Base-by-base conservation (phyloP, 2,888 invertebrate genomes). In the Argyresthia albistria region DNA sequence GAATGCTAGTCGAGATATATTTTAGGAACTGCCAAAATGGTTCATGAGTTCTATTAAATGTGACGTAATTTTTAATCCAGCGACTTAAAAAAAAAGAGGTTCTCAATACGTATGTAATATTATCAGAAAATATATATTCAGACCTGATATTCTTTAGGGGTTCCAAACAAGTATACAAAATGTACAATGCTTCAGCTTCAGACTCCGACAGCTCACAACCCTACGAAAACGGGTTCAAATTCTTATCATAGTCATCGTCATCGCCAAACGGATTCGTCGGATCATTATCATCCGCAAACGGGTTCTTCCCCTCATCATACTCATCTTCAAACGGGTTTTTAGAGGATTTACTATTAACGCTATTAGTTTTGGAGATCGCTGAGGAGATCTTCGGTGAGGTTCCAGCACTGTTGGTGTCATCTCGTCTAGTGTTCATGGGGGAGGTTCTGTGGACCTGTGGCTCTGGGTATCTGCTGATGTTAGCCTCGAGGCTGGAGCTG, bases 171-270 rank as follows among this genome's bases (percentile, higher is more conserved):
- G n/a, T n/a, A n/a, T n/a, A n/a, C n/a, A n/a, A n/a, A n/a, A n/a
- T n/a, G n/a, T n/a, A n/a, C n/a, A n/a, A n/a, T n/a, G n/a, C n/a
- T n/a, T n/a, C n/a, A n/a, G n/a, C n/a, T 25, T 6, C 25, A 2
- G 3, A 25, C 25, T 4, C 6, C 3, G 25, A 2, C 25, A 25
- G 25, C 25, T 25, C 25, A 2, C 11, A 16, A 46, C 1, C 3
- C 14, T 48, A 86, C 58, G 89, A 80, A 70, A 94, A 95, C 1
- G 94, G 94, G 74, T 95, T 94, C 52, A 93, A 82, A 74, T 92
- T 93, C 61, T 91, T 92, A 76, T 95, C 93, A 67, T 94, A 94
- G 68, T 93, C 91, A 48, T 80, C 88, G 1, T 79, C 89, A n/a
- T 80, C 80, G 0, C 56, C 65, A 60, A 91, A 90, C 8, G 91